A percentile compares a stretch with the other conserved stretches of the same genome.
These are phyloP conservation scores for Chironomus riparius DNA, from an alignment of 2,888 invertebrate species.

Conservation along the genomic window DNA sequence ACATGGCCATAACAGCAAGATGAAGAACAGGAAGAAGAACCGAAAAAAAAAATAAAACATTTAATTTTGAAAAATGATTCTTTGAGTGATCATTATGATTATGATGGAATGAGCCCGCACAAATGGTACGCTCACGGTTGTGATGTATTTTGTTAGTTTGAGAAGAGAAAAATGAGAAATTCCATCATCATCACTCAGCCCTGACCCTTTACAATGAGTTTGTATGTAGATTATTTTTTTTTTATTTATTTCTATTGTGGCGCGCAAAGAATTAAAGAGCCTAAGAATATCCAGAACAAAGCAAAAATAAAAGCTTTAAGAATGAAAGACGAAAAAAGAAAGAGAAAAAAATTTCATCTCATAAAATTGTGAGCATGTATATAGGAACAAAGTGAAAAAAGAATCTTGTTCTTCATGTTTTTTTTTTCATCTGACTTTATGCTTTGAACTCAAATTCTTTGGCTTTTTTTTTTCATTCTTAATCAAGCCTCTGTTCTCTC, in stretches of 20 bases:
- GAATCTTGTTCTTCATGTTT: conserved; percentile 25
- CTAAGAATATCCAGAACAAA: conserved; percentile 17
- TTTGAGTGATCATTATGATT: conserved; percentile 4
- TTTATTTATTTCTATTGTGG: neutral
- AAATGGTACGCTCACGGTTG: neutral
- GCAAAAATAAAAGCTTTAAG: neutral
- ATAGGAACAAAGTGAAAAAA: neutral
- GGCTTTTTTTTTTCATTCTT: neutral
- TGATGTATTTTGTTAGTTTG: neutral
- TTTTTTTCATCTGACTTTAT: conserved; percentile 2
- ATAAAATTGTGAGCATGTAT: neutral
- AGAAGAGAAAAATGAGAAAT: neutral
- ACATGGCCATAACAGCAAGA: neutral
- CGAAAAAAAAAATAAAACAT: neutral
- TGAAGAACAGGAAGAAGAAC: neutral
- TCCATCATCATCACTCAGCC: neutral
- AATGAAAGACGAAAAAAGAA: neutral
- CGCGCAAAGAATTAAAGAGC: neutral
- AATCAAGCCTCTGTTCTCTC: neutral
- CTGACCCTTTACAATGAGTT: neutral
- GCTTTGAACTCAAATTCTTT: conserved; percentile 23
- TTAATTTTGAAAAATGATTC: conserved; percentile 10
- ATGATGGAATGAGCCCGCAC: conserved; percentile 5
- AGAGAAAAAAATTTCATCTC: neutral
- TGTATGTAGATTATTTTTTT: neutral